Base-by-base conservation (phyloP, 1,140 invertebrate genomes). In the Dendroctonus valens region DNA sequence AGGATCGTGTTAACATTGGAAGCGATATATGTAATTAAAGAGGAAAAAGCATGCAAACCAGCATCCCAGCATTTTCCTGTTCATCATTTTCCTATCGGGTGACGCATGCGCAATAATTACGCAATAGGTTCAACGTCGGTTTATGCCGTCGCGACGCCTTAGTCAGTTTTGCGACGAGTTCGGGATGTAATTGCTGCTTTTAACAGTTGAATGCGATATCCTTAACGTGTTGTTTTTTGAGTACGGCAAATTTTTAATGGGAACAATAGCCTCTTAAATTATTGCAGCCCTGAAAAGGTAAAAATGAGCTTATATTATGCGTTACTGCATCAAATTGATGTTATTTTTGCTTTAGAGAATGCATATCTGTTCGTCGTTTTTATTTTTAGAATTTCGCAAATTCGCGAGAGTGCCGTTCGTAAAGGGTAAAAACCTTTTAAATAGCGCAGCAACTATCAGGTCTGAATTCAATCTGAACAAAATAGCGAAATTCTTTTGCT, bases 271-370 rank as follows among this genome's bases (percentile, higher is more conserved):
- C 40, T 61, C 50, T 52, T 66, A 66, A 14, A 39, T 52, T 37
- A 7, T 46, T 41, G 65, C 59, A 61, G 65, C 65, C 65, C 65
- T 67, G 58, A 55, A 42, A 60, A 67, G 65, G 65, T 67, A 67
- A 44, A 50, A 11, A 11, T 58, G 11, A 37, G 9, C 14, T 39
- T 39, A 46, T 46, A 46, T 46, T 46, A 12, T 12, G n/a, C 2
- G 7, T 50, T 50, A 4, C 26, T 50, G 8, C 12, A 14, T 50
- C 26, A 50, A 50, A 50, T 7, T 11, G 7, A 7, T 14, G 7
- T 7, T 50, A 14, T 11, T n/a, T 11, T 14, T 15, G 12, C n/a
- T 12, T 46, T 12, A 50, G 26, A 11, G 7, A 50, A 50, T 26
- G 37, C 37, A 26, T 26, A 8, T 59, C 41, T 41, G 58, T 40